Evolutionary conservation across 30 jellyfish, hydroid and myxozoan species (phyloP).

Genomic region (Pelagia noctiluca): DNA sequence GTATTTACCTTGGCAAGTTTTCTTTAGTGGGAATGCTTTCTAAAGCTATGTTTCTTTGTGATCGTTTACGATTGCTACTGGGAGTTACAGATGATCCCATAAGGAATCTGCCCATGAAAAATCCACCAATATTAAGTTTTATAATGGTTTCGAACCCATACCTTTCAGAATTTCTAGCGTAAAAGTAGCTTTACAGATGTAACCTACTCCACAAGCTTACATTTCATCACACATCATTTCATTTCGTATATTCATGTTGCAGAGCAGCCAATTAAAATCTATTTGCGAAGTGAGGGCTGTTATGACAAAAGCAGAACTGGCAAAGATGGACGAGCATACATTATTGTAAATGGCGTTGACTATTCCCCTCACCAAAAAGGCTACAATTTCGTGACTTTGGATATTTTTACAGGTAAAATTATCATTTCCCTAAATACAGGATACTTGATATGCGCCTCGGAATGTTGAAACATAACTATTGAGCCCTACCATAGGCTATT

Average conservation of each 20-base stretch:
- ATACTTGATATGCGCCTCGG: too few species aligned
- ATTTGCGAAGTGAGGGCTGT: slow-evolving; percentile 36
- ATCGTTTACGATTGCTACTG: not conserved
- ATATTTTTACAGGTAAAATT: not conserved
- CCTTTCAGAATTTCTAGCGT: not conserved
- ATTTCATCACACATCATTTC: not conserved
- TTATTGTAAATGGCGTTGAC: slow-evolving; percentile 27
- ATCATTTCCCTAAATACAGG: too few species aligned
- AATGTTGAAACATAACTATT: too few species aligned
- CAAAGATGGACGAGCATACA: slow-evolving; percentile 14
- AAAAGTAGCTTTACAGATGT: too few species aligned
- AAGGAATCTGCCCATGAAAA: not conserved
- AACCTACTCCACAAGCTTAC: not conserved
- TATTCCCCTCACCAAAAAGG: slow-evolving; percentile 23
- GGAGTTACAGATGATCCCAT: not conserved
- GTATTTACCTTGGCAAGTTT: not conserved
- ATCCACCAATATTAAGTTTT: not conserved
- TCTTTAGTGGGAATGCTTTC: not conserved
- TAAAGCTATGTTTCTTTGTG: not conserved
- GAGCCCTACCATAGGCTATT: too few species aligned
- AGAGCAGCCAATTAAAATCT: slow-evolving; percentile 4
- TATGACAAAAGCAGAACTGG: slow-evolving; percentile 10
- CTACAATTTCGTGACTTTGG: slow-evolving; percentile 11
- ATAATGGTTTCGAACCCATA: not conserved
- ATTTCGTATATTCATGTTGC: not conserved